phyloP scores from a whole-genome alignment of 2,888 invertebrate species.

The Drosophila affinis region DNA sequence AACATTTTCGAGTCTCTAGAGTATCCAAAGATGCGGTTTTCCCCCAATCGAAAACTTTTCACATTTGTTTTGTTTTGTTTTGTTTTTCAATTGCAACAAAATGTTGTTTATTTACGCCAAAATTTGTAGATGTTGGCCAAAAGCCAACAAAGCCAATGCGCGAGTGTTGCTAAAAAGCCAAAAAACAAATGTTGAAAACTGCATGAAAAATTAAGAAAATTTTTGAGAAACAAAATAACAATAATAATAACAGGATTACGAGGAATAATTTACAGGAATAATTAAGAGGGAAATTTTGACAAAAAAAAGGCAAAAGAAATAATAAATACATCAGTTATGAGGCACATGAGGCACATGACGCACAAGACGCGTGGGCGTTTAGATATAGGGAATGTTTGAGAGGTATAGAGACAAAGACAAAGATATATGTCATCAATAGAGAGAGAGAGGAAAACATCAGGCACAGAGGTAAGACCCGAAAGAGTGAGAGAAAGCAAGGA shows the following conservation, averaged over 20 bases:
- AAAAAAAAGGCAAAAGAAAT: constrained; percentile 8
- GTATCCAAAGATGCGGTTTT: constrained; percentile 5
- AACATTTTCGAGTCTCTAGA: background rate
- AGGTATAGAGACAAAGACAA: constrained; percentile 23
- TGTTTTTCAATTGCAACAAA: constrained; percentile 70
- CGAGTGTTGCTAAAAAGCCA: constrained; percentile 16
- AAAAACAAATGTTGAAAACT: constrained; percentile 33
- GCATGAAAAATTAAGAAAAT: constrained; percentile 23
- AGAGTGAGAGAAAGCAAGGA: background rate
- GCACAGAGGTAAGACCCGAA: background rate
- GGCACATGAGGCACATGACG: background rate
- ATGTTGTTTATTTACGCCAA: constrained; percentile 78
- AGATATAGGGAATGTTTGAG: constrained; percentile 44
- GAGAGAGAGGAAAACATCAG: background rate
- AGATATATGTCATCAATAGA: constrained; percentile 63
- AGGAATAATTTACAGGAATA: constrained; percentile 53
- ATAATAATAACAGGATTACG: constrained; percentile 18
- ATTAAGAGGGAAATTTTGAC: constrained; percentile 47
- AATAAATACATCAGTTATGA: background rate
- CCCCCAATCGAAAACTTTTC: background rate
- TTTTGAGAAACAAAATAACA: constrained; percentile 12
- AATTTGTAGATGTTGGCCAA: constrained; percentile 62
- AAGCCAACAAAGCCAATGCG: constrained; percentile 66
- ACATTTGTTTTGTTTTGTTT: constrained; percentile 34
- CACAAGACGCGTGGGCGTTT: constrained; percentile 29